These are phyloP conservation scores for Trichechus manatus DNA, from an alignment of 2,113 vertebrate species.

Conservation along the genomic window DNA sequence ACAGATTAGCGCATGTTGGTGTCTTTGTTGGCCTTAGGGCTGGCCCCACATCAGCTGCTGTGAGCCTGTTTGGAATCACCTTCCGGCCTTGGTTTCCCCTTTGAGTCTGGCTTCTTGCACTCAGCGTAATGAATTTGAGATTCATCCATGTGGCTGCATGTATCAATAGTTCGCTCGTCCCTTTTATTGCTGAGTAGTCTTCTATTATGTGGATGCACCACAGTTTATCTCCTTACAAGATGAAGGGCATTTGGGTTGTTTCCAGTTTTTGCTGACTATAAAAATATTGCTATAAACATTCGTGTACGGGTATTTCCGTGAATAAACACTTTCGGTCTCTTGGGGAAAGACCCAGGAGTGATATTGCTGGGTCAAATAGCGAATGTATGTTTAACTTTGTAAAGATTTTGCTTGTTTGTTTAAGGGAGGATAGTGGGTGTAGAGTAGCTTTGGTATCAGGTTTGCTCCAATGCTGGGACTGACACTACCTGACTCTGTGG, in stretches of 20 bases:
- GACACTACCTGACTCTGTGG: background rate
- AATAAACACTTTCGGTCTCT: background rate
- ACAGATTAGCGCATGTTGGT: accelerated
- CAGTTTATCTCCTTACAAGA: background rate
- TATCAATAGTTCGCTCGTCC: background rate
- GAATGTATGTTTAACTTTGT: background rate
- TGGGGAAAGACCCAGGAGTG: background rate
- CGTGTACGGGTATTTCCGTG: background rate
- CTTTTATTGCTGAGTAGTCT: background rate
- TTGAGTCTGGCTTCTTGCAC: background rate
- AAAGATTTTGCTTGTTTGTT: background rate
- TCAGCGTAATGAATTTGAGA: background rate
- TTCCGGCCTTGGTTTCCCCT: background rate
- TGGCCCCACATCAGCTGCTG: background rate
- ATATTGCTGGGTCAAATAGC: background rate
- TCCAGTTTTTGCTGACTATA: background rate
- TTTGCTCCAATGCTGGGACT: background rate
- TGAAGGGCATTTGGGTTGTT: constrained; percentile 4
- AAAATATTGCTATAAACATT: background rate
- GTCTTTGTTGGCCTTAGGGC: background rate
- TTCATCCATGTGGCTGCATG: background rate
- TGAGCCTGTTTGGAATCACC: background rate
- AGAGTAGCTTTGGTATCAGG: background rate
- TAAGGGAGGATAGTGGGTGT: background rate
- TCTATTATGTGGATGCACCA: background rate